phyloP scores from a whole-genome alignment of 2,888 invertebrate genomes.

The Microctonus brassicae region DNA sequence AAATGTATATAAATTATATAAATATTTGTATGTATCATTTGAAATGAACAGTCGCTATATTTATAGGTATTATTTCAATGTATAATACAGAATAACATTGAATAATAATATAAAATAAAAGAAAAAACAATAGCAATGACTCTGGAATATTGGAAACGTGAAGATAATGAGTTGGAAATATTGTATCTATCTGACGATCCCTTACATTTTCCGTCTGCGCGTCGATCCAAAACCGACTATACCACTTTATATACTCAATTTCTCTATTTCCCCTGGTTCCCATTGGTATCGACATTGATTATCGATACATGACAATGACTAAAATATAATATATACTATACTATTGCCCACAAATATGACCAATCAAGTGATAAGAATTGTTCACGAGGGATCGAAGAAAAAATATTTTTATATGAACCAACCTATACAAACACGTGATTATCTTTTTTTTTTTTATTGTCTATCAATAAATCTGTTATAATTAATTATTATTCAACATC shows the following conservation, averaged over 20 bases:
- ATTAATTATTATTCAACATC: too few species aligned
- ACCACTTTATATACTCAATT: neutral
- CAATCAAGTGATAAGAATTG: neutral
- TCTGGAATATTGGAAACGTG: conserved; percentile 22
- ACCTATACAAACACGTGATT: too few species aligned
- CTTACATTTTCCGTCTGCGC: conserved; percentile 3
- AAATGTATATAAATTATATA: neutral
- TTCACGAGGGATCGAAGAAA: neutral
- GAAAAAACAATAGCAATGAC: neutral
- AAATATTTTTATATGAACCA: neutral
- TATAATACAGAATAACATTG: neutral
- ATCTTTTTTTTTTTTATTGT: too few species aligned
- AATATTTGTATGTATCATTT: neutral
- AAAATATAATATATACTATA: conserved; percentile 19
- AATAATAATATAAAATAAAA: neutral
- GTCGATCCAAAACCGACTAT: conserved; percentile 20
- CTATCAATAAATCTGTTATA: too few species aligned
- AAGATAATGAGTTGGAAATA: conserved; percentile 15
- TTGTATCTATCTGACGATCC: neutral
- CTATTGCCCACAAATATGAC: neutral
- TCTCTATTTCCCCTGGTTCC: neutral
- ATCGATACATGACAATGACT: conserved; percentile 20
- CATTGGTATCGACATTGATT: conserved; percentile 33
- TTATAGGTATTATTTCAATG: too few species aligned
- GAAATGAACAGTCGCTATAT: too few species aligned